Conservation (phyloP, 2,797 vertebrate genomes). For the Cetoscarus ocellatus region DNA sequence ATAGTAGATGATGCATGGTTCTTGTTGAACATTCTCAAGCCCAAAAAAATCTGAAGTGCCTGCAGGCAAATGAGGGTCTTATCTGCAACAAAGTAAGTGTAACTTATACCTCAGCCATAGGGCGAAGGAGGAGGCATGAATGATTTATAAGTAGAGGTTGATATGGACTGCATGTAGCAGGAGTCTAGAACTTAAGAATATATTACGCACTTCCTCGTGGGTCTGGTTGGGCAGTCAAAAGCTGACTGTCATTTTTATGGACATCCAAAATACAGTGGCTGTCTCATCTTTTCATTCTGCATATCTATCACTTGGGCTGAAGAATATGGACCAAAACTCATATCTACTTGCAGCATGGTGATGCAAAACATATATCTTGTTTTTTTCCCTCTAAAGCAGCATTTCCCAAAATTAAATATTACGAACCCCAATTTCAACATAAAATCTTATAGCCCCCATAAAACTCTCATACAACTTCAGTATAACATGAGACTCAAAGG, state of each 20-base stretch:
- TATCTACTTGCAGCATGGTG: no score
- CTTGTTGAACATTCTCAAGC: conserved; percentile 1
- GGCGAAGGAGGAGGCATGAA: conserved; percentile 27
- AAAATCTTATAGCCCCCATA: no score
- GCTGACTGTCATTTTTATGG: conserved; percentile 22
- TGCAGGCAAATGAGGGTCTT: conserved; percentile 8
- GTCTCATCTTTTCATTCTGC: conserved; percentile 12
- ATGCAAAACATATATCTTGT: no score
- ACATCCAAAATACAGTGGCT: background rate
- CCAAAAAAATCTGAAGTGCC: background rate
- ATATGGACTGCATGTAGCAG: conserved; percentile 11
- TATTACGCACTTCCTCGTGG: background rate
- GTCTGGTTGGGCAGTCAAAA: conserved; percentile 1
- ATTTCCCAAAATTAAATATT: no score
- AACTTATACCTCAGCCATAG: conserved; percentile 23
- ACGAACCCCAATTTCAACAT: no score
- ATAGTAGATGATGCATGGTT: background rate
- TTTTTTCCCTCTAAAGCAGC: no score
- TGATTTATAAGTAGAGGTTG: conserved; percentile 40
- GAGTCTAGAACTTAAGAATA: conserved; percentile 8
- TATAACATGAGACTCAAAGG: no score
- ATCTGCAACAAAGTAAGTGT: conserved; percentile 12
- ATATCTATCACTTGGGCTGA: conserved; percentile 15
- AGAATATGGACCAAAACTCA: no score
- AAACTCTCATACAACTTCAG: no score